These are phyloP conservation scores for Theristicus caerulescens DNA, from an alignment of 2,113 vertebrate genomes.

Conservation along the genomic window DNA sequence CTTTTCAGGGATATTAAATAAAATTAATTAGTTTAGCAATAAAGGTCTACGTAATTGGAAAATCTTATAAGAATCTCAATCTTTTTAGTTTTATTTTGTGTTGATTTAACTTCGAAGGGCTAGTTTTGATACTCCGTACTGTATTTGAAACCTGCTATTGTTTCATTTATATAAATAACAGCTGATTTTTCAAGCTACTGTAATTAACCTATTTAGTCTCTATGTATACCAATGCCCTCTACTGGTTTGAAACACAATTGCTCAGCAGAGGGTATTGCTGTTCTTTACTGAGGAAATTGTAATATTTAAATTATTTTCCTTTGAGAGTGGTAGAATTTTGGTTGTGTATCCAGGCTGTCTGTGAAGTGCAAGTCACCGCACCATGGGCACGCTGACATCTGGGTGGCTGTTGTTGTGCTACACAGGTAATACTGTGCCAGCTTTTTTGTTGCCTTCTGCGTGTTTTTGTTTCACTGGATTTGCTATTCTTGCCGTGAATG, in stretches of 20 bases:
- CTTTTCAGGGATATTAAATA: background rate
- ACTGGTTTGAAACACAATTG: constrained; percentile 25
- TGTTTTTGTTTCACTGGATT: background rate
- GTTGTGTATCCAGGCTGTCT: background rate
- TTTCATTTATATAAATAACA: constrained; percentile 3
- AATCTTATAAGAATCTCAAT: background rate
- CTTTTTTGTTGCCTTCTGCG: background rate
- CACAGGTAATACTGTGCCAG: rapidly evolving
- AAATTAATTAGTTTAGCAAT: background rate
- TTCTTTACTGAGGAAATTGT: background rate
- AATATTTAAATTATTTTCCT: background rate
- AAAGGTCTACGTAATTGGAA: background rate
- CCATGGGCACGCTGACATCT: background rate
- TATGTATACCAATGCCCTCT: constrained; percentile 53
- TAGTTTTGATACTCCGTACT: background rate
- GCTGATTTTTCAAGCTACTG: background rate
- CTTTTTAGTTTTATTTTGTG: background rate
- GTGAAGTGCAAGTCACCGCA: background rate
- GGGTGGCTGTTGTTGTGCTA: background rate
- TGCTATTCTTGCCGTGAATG: rapidly evolving
- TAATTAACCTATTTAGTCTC: background rate
- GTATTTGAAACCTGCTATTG: background rate
- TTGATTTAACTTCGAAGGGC: background rate
- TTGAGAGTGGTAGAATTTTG: background rate
- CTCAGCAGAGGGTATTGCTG: constrained; percentile 6